These are phyloP conservation scores for Apodemus agrarius DNA, from an alignment of 2,797 vertebrate genomes.

Conservation along the genomic window DNA sequence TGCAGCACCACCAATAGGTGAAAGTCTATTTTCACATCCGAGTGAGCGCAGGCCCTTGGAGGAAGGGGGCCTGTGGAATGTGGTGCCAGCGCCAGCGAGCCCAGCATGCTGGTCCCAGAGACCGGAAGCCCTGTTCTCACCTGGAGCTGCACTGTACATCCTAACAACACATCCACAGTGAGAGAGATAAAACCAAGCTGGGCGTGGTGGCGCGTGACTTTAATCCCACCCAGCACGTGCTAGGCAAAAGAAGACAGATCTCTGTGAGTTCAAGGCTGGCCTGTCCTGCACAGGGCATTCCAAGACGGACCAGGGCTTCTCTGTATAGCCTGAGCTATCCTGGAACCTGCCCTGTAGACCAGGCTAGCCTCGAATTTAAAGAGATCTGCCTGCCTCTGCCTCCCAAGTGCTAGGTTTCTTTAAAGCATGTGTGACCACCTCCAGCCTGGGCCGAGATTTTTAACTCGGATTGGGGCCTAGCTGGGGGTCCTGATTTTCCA, in stretches of 20 bases:
- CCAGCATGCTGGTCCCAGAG: not conserved
- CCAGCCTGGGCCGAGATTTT: not conserved
- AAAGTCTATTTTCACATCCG: not conserved
- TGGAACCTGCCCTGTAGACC: not conserved
- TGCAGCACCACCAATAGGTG: no score
- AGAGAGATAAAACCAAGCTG: not conserved
- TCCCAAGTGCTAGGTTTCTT: not conserved
- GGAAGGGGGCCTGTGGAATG: not conserved
- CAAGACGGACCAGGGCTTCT: not conserved
- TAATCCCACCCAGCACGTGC: not conserved
- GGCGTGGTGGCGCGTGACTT: no score
- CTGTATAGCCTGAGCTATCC: not conserved
- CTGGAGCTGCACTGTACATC: not conserved
- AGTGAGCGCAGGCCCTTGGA: not conserved
- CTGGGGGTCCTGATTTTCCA: not conserved
- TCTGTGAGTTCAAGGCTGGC: not conserved
- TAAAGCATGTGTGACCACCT: not conserved
- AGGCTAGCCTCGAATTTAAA: not conserved
- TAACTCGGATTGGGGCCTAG: not conserved
- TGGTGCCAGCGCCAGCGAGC: not conserved
- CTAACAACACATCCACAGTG: conserved; percentile 13
- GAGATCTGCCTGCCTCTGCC: not conserved
- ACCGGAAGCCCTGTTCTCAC: not conserved
- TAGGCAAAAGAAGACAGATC: not conserved
- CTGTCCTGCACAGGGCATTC: not conserved